Base-by-base conservation (phyloP, 2,113 vertebrate genomes). In the Callaeas wilsoni region DNA sequence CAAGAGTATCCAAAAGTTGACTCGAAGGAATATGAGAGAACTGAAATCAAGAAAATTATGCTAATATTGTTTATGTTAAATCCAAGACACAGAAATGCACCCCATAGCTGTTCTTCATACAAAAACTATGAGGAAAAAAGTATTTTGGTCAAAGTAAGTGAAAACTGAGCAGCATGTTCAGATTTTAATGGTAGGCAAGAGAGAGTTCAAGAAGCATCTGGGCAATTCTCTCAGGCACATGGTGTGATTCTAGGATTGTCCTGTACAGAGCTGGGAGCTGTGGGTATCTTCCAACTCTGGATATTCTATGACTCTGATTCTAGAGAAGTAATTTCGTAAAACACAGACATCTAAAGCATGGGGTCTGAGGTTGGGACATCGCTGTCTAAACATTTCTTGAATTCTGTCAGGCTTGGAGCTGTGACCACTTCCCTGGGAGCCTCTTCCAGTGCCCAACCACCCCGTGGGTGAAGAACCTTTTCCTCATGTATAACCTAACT, bases 401-500 rank as follows among this genome's bases (percentile, higher is more conserved):
- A 63, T 62, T 69, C 27, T 29, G 10, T 11, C 56, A 70, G 21
- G 49, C 3, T 70, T 37, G 26, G 11, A 33, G 35, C 35, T 19
- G 35, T 63, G 22, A 55, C 30, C 20, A 62, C 26, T 55, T 62
- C 17, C 10, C 30, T 27, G 21, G 47, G 17, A 83, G 16, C 30
- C 12, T 69, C 32, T 35, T 69, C 14, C n/a, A 62, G 30, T 7
- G 41, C 26, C 17, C 35, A 56, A 1, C 4, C 35, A 76, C 9
- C 12, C 26, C 20, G 17, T 63, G 22, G 11, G 16, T 20, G 18
- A 37, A 84, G 23, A 70, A 56, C 10, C 6, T 42, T 42, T 69
- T 27, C 30, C 15, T 33, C 0, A 0, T 20, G 22, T 63, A 27
- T 32, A 69, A 42, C 18, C 22, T 49, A 63, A 69, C 23, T 6